Conservation (phyloP, 2,113 vertebrate species). For the Malurus elegans region DNA sequence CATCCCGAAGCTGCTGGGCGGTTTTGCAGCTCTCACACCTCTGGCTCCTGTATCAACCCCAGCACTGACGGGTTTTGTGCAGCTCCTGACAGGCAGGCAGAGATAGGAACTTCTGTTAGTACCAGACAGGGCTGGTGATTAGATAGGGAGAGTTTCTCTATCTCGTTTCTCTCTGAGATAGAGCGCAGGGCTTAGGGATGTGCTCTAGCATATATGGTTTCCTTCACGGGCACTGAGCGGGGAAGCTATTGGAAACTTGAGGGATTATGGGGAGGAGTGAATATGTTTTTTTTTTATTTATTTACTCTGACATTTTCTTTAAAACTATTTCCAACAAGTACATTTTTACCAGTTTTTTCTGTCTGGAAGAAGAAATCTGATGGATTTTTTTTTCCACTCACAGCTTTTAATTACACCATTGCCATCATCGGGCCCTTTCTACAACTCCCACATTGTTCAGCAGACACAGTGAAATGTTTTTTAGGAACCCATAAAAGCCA, state of each 20-base stretch:
- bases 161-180: neutral
- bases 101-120: slow-evolving; percentile 52
- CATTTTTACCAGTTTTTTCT: slow-evolving; percentile 30
- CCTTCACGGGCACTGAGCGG: neutral
- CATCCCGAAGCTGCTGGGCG: rapidly evolving
- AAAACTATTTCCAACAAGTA: slow-evolving; percentile 37
- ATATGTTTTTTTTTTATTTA: slow-evolving; percentile 22
- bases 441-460: slow-evolving; percentile 37
- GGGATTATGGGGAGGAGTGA: neutral
- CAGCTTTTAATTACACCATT: slow-evolving; percentile 46
- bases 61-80: neutral
- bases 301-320: slow-evolving; percentile 30
- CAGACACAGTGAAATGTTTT: slow-evolving; percentile 43
- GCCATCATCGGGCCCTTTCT: neutral
- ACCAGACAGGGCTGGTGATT: slow-evolving; percentile 27
- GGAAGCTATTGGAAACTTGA: slow-evolving; percentile 29
- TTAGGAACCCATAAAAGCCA: slow-evolving; percentile 41
- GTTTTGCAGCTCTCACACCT: neutral
- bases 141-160: slow-evolving; percentile 44
- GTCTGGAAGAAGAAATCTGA: slow-evolving; percentile 47
- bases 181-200: neutral
- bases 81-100: slow-evolving; percentile 33
- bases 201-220: neutral
- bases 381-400: neutral
- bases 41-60: neutral